phyloP scores from a whole-genome alignment of 2,888 invertebrate genomes.

The Sicus ferrugineus region DNA sequence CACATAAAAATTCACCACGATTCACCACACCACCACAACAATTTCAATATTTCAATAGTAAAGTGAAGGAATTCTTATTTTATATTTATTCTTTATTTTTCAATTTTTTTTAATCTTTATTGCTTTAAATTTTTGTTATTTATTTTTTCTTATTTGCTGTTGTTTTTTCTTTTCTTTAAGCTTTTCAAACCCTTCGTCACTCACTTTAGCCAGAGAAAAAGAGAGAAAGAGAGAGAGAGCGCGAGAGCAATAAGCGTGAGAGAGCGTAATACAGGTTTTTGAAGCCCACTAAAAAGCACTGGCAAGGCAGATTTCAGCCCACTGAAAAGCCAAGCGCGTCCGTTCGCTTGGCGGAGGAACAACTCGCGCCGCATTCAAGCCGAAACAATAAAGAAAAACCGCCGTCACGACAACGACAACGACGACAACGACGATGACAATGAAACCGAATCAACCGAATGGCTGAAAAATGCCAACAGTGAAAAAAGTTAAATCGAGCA shows the following conservation, averaged over 20 bases:
- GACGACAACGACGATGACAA: slow-evolving; percentile 23
- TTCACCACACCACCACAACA: slow-evolving; percentile 3
- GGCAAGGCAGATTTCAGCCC: slow-evolving; percentile 15
- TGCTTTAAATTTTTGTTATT: background rate
- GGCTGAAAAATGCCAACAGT: background rate
- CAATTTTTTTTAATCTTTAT: background rate
- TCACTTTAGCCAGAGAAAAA: background rate
- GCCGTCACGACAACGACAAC: slow-evolving; percentile 15
- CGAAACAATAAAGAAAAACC: background rate
- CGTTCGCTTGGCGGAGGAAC: background rate
- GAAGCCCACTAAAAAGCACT: background rate
- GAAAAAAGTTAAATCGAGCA: background rate
- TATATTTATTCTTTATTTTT: background rate
- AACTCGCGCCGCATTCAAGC: background rate
- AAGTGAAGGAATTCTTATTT: background rate
- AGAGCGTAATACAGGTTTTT: slow-evolving; percentile 22
- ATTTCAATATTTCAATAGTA: background rate
- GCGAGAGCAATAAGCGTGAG: background rate
- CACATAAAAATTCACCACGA: slow-evolving; percentile 17
- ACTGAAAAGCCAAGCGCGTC: background rate
- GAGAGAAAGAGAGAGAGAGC: slow-evolving; percentile 7
- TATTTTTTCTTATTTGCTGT: background rate
- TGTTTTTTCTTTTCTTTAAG: too few species aligned
- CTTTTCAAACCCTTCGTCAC: background rate
- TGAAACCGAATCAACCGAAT: slow-evolving; percentile 26